These are phyloP conservation scores for Apeltes quadracus DNA, from an alignment of 2,113 vertebrate genomes.

Conservation along the genomic window DNA sequence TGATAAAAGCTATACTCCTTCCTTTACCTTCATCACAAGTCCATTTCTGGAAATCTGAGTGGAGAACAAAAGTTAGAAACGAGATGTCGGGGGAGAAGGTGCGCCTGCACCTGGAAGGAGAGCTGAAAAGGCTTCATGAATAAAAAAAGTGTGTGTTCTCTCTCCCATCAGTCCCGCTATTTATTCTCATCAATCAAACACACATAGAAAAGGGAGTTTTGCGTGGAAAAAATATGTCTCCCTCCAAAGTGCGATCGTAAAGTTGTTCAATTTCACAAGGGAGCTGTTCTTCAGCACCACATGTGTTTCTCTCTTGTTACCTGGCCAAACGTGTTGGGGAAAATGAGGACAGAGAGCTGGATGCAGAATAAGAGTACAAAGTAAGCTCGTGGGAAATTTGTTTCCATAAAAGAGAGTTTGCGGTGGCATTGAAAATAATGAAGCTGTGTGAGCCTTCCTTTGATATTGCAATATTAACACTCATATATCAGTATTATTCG, in stretches of 20 bases:
- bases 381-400: conserved; percentile 9
- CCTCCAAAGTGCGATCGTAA: conserved; percentile 13
- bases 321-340: conserved; percentile 24
- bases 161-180: conserved; percentile 28
- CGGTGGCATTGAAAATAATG: conserved; percentile 27
- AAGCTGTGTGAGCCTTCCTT: conserved; percentile 15
- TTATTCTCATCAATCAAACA: conserved; percentile 46
- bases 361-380: conserved; percentile 4
- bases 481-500: conserved; percentile 23
- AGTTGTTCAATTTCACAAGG: conserved; percentile 39
- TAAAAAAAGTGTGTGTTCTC: conserved; percentile 33
- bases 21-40: conserved; percentile 3
- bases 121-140: conserved; percentile 19
- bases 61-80: conserved; percentile 27
- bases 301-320: conserved; percentile 31
- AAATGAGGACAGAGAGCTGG: conserved; percentile 5
- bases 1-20: not conserved
- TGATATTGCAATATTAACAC: conserved; percentile 14
- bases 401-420: conserved; percentile 25
- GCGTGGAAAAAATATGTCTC: conserved; percentile 6
- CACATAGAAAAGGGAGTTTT: conserved; percentile 22
- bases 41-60: not conserved
- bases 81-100: conserved; percentile 21
- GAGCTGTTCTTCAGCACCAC: not conserved
- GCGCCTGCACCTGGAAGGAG: conserved; percentile 21